phyloP scores from a whole-genome alignment of 2,113 vertebrate species.

The Procavia capensis region DNA sequence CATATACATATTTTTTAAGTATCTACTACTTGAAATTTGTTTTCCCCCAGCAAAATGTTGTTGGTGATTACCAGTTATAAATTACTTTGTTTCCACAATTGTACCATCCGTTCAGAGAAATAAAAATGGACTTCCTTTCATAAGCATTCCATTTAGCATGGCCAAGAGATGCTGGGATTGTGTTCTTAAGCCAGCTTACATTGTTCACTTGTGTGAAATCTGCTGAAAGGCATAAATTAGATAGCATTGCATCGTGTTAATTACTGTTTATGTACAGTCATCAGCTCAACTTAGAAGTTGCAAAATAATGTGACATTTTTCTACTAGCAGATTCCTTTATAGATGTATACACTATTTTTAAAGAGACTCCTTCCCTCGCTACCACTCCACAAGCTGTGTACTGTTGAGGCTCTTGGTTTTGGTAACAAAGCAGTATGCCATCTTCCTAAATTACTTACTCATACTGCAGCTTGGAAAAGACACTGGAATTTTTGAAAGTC shows the following conservation, averaged over 20 bases:
- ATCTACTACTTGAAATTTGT: background rate
- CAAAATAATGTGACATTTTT: slow-evolving; percentile 47
- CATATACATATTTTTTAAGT: too few relatives aligned
- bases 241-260: background rate
- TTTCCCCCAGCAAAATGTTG: background rate
- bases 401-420: background rate
- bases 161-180: background rate
- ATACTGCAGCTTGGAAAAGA: background rate
- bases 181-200: slow-evolving; percentile 23
- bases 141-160: background rate
- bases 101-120: background rate
- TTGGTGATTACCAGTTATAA: background rate
- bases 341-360: background rate
- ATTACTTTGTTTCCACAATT: background rate
- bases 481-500: background rate
- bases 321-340: slow-evolving; percentile 22
- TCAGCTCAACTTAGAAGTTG: slow-evolving; percentile 20
- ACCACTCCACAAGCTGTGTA: background rate
- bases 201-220: slow-evolving; percentile 31
- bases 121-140: background rate
- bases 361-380: background rate
- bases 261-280: background rate
- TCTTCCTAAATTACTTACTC: background rate
- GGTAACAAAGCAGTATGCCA: background rate
- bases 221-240: slow-evolving; percentile 50